phyloP scores from a whole-genome alignment of 1,140 invertebrate species.

The Temnothorax curvispinosus region DNA sequence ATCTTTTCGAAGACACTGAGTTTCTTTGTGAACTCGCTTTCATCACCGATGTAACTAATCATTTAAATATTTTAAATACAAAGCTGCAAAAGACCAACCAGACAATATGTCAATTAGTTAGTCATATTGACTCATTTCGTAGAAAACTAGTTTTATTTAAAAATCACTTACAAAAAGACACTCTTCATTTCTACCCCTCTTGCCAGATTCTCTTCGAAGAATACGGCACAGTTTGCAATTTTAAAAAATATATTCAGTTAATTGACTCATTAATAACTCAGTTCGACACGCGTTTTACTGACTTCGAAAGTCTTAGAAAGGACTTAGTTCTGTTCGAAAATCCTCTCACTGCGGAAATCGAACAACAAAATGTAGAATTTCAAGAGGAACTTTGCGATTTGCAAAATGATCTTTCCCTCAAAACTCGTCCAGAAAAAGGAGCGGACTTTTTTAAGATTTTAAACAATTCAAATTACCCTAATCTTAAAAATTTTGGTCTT shows the following conservation, averaged over 20 bases:
- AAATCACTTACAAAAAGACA: background rate
- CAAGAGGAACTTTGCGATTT: too few species aligned
- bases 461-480: too few species aligned
- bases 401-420: too few species aligned
- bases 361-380: too few species aligned
- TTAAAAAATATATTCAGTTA: background rate
- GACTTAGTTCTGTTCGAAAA: too few species aligned
- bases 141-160: background rate
- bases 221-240: background rate
- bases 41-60: background rate
- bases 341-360: too few species aligned
- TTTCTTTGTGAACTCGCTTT: background rate
- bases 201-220: background rate
- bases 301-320: too few species aligned
- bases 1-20: background rate
- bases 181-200: background rate
- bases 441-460: too few species aligned
- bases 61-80: slow-evolving; percentile 23
- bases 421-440: too few species aligned
- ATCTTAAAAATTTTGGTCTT: too few species aligned
- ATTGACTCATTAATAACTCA: background rate
- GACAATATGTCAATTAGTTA: background rate
- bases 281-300: too few species aligned
- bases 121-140: background rate
- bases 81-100: background rate